Conservation (phyloP, 2,797 vertebrate species). For the Amphiprion clarkii region DNA sequence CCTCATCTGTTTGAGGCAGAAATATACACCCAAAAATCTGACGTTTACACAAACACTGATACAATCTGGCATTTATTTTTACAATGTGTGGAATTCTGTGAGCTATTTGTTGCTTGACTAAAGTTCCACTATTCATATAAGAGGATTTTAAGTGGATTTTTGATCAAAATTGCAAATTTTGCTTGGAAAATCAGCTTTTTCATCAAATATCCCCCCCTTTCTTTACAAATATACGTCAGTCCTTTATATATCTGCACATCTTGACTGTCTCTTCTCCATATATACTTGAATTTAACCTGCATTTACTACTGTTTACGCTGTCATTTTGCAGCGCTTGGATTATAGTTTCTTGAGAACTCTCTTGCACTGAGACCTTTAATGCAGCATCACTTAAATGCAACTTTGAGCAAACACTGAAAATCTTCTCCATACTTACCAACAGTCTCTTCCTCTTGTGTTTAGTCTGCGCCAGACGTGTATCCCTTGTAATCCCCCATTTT, state of each 20-base stretch:
- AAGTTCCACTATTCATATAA: too few species aligned
- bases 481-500: conserved; percentile 50
- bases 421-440: conserved; percentile 27
- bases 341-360: conserved; percentile 7
- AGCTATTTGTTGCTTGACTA: too few species aligned
- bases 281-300: background rate
- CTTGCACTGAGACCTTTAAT: conserved; percentile 34
- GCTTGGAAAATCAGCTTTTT: too few species aligned
- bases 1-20: background rate
- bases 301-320: background rate
- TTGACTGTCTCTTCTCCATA: background rate
- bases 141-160: too few species aligned
- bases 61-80: background rate
- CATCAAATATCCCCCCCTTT: too few species aligned
- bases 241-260: background rate
- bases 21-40: background rate
- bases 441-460: conserved; percentile 49
- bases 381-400: conserved; percentile 33
- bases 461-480: conserved; percentile 41
- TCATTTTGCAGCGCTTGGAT: conserved; percentile 8
- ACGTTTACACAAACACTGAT: background rate
- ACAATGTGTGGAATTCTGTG: background rate
- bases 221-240: too few species aligned
- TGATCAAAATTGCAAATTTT: too few species aligned
- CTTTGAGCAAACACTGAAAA: conserved; percentile 42